These are phyloP conservation scores for Oreortyx pictus DNA, from an alignment of 2,797 vertebrate genomes.

Conservation along the genomic window DNA sequence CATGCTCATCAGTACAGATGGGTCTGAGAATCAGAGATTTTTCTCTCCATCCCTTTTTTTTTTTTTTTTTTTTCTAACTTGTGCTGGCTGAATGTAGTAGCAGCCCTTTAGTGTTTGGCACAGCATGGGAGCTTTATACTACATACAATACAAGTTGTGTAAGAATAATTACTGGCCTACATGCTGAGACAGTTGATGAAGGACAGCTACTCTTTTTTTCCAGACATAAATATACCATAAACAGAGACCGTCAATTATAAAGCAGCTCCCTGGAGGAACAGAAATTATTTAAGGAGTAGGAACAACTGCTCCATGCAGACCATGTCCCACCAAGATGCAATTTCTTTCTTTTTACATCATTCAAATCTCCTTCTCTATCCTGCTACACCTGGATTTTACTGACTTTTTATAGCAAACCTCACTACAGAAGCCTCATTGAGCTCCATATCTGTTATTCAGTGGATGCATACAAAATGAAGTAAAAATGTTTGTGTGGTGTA, in stretches of 20 bases:
- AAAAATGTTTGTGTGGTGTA: neutral
- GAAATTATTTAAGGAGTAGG: slow-evolving; percentile 52
- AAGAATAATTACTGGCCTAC: slow-evolving; percentile 40
- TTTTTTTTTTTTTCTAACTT: slow-evolving; percentile 17
- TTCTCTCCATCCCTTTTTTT: neutral
- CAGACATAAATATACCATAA: slow-evolving; percentile 54
- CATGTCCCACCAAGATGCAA: slow-evolving; percentile 18
- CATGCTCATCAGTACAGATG: slow-evolving; percentile 1
- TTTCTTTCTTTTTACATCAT: slow-evolving; percentile 52
- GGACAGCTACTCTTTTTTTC: slow-evolving; percentile 10
- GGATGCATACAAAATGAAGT: neutral
- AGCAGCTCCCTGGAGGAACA: slow-evolving; percentile 53
- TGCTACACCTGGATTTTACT: neutral
- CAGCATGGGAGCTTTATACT: slow-evolving; percentile 37
- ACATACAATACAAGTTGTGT: neutral
- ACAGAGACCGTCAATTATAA: slow-evolving; percentile 62
- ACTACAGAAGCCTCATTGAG: neutral
- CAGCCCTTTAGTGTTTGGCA: neutral
- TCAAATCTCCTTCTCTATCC: neutral
- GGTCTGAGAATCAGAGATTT: neutral
- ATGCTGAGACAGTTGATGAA: neutral
- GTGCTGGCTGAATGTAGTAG: neutral
- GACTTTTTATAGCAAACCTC: neutral
- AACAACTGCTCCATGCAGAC: slow-evolving; percentile 43
- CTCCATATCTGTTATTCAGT: neutral